Percentiles rank a stretch among this genome's conserved stretches.
Evolutionary conservation across 2,797 vertebrate species (phyloP).

Genomic region (Aphelocoma californica): DNA sequence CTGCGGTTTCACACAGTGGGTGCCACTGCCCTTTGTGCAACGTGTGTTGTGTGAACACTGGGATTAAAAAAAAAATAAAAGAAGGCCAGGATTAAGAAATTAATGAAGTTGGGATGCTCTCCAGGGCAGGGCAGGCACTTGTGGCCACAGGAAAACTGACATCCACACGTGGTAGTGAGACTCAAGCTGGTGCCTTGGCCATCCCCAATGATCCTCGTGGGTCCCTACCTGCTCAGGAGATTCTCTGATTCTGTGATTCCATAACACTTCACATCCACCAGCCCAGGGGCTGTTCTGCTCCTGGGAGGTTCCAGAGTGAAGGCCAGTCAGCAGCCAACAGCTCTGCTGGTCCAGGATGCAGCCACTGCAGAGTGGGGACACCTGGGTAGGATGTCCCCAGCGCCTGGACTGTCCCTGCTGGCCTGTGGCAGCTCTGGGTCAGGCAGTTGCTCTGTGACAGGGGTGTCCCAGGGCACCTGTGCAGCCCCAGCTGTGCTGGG

Average conservation of each 20-base stretch:
- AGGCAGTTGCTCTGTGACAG: fast-evolving
- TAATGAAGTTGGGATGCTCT: not conserved
- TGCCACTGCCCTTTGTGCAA: not conserved
- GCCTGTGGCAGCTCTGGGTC: not conserved
- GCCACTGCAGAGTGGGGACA: too few relatives aligned
- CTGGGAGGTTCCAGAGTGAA: not conserved
- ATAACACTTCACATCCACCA: not conserved
- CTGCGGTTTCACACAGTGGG: fast-evolving
- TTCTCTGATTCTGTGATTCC: not conserved
- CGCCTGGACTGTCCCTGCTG: fast-evolving
- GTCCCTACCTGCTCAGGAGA: not conserved
- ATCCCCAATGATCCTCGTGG: fast-evolving
- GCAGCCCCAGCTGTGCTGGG: not conserved
- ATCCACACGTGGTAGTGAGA: fast-evolving
- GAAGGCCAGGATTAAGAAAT: not conserved
- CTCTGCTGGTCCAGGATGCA: not conserved
- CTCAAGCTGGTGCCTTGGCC: not conserved
- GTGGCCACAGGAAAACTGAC: not conserved
- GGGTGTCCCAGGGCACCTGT: not conserved
- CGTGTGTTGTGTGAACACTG: not conserved
- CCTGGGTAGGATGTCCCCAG: not conserved
- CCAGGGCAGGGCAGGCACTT: not conserved
- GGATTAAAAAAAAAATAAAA: not conserved
- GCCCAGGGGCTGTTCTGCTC: not conserved
- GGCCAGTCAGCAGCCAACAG: not conserved